These are phyloP conservation scores for Ceriagrion tenellum DNA, from an alignment of 2,888 invertebrate genomes.

Conservation along the genomic window DNA sequence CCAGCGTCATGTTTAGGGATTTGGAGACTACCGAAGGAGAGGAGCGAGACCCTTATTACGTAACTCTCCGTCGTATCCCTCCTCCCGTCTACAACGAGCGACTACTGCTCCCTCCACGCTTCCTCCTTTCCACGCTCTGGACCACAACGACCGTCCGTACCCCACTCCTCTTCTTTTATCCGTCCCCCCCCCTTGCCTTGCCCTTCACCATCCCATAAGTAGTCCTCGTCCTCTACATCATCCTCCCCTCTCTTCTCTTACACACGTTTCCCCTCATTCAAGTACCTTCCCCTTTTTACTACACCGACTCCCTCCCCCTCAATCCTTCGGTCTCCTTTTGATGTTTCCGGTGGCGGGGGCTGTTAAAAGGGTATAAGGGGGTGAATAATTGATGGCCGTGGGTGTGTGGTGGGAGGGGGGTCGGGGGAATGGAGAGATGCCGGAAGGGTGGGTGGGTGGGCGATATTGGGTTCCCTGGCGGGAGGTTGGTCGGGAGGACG, in stretches of 20 bases:
- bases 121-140: conserved; percentile 44
- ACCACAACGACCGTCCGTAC: background rate
- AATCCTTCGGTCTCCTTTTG: conserved; percentile 44
- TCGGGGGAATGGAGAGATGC: too few relatives aligned
- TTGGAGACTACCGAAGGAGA: background rate
- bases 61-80: background rate
- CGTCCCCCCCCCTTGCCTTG: background rate
- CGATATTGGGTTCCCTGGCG: too few relatives aligned
- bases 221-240: background rate
- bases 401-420: background rate
- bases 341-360: conserved; percentile 61
- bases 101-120: background rate
- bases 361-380: conserved; percentile 64
- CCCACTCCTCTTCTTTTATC: background rate
- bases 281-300: conserved; percentile 6
- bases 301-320: background rate
- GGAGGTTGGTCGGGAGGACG: too few relatives aligned
- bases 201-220: too few relatives aligned
- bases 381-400: conserved; percentile 61
- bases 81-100: background rate
- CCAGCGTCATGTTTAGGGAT: conserved; percentile 53
- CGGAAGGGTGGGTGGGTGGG: background rate
- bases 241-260: background rate
- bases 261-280: background rate
- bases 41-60: conserved; percentile 10